A percentile compares a stretch with the other conserved stretches of the same genome.
Evolutionary conservation across 2,888 invertebrate species (phyloP).

Genomic region (Diarsia brunnea): DNA sequence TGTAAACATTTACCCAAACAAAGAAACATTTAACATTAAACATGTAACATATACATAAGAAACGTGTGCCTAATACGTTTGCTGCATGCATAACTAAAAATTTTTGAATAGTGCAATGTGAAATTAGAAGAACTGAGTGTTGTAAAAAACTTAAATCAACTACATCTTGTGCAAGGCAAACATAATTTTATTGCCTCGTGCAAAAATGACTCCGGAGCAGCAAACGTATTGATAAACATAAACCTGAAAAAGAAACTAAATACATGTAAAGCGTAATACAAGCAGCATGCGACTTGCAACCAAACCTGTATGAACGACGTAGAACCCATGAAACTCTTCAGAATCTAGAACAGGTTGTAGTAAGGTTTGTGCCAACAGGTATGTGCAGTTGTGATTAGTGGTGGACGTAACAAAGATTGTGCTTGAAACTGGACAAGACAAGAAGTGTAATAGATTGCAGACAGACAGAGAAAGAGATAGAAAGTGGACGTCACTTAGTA

Average conservation of each 20-base stretch:
- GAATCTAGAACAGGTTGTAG: constrained; percentile 52
- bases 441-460: constrained; percentile 64
- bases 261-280: constrained; percentile 73
- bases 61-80: constrained; percentile 37
- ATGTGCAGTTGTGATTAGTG: constrained; percentile 64
- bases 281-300: constrained; percentile 84
- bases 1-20: not conserved
- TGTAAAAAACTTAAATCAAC: not conserved
- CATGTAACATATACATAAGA: constrained; percentile 37
- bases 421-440: constrained; percentile 67
- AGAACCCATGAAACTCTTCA: constrained; percentile 60
- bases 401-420: constrained; percentile 60
- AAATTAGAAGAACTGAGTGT: constrained; percentile 13
- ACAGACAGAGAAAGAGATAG: constrained; percentile 65
- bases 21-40: constrained; percentile 32
- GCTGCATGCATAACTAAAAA: constrained; percentile 28
- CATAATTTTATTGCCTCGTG: not conserved
- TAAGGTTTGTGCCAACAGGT: constrained; percentile 62
- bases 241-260: constrained; percentile 54
- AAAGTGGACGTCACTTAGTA: constrained; percentile 74
- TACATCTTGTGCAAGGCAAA: constrained; percentile 14
- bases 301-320: constrained; percentile 68
- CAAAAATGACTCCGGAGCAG: constrained; percentile 10
- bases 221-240: constrained; percentile 45
- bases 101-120: constrained; percentile 8